Percentiles rank a stretch among this genome's conserved stretches.
Conservation (phyloP, 2,113 vertebrate genomes). For the Neofelis nebulosa region DNA sequence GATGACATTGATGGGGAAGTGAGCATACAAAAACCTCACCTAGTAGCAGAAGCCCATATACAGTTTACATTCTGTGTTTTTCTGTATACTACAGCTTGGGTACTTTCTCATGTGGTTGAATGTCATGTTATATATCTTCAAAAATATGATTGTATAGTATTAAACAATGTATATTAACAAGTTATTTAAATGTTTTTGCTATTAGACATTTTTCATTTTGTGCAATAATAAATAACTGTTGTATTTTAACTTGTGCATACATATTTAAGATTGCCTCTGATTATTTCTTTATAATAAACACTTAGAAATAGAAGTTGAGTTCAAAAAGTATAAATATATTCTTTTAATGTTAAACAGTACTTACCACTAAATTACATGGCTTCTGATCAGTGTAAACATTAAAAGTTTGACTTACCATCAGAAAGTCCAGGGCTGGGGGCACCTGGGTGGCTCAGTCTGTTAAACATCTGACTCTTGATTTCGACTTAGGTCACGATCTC, state of each 20-base stretch:
- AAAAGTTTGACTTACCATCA: not conserved
- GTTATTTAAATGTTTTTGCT: not conserved
- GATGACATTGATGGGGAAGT: not conserved
- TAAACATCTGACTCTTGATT: too few relatives aligned
- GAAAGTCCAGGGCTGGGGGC: not conserved
- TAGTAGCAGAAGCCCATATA: not conserved
- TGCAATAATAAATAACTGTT: not conserved
- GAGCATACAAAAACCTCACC: not conserved
- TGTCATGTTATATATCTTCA: not conserved
- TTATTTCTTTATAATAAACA: not conserved
- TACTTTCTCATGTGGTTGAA: not conserved
- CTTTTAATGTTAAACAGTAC: not conserved
- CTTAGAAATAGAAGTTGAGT: not conserved
- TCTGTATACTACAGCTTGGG: not conserved
- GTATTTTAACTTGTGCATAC: not conserved
- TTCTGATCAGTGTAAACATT: not conserved
- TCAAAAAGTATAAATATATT: not conserved
- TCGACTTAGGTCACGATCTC: too few relatives aligned
- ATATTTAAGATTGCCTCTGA: conserved; percentile 16
- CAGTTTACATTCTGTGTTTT: not conserved
- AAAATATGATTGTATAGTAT: not conserved
- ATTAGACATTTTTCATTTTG: not conserved
- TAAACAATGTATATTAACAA: not conserved
- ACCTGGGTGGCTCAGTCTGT: too few relatives aligned
- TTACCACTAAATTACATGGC: not conserved